Conservation (phyloP, 1,140 invertebrate genomes). For the Callitettix versicolor region DNA sequence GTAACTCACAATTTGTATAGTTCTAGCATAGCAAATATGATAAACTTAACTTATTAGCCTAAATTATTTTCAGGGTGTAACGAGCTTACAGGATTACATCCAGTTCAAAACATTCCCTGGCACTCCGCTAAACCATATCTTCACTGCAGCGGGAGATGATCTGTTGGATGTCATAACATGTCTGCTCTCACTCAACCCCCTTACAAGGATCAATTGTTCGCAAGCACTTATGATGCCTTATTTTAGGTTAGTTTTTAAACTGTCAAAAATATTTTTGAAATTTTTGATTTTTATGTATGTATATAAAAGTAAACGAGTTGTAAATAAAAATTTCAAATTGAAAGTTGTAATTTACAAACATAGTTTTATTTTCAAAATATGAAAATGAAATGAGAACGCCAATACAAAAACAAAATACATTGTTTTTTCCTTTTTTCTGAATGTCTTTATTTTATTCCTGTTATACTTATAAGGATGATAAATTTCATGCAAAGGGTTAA, state of each 20-base stretch:
- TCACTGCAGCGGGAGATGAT: conserved; percentile 90
- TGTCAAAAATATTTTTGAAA: background rate
- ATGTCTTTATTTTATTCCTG: no score
- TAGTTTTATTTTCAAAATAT: background rate
- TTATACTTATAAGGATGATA: no score
- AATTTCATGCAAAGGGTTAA: no score
- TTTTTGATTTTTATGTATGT: background rate
- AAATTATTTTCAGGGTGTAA: conserved; percentile 53
- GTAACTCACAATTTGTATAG: no score
- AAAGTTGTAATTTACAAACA: background rate
- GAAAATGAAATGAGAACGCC: background rate
- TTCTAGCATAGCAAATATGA: no score
- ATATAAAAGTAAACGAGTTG: background rate
- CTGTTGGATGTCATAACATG: conserved; percentile 73
- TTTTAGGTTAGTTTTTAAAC: conserved; percentile 48
- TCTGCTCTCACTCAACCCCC: conserved; percentile 75
- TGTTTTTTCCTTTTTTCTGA: background rate
- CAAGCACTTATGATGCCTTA: conserved; percentile 73
- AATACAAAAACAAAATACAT: background rate
- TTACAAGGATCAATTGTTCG: conserved; percentile 69
- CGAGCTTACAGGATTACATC: conserved; percentile 80
- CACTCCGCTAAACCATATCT: conserved; percentile 81
- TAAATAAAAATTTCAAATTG: background rate
- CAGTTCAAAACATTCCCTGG: conserved; percentile 79
- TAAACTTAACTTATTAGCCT: no score